Evolutionary conservation across 2,888 invertebrate genomes (phyloP), one percentile per base, ranked within the genome.

Genomic region (Xestia rhomboidea): DNA sequence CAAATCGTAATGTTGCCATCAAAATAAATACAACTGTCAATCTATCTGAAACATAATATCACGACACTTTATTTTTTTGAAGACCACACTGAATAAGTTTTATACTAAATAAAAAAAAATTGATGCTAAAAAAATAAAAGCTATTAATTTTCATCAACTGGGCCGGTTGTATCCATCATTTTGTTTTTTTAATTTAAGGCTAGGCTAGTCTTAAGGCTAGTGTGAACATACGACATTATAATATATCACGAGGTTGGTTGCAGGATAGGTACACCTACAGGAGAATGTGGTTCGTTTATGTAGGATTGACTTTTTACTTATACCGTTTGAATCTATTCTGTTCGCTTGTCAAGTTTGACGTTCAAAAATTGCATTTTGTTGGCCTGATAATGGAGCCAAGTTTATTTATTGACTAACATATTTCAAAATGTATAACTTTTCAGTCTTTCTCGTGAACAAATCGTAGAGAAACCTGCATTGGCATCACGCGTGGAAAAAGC

Each of bases 231-330:
- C 87, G 87, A 88, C n/a, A n/a, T n/a, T n/a, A n/a, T n/a, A n/a
- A n/a, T 91, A 92, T 91, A 91, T 93, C 93, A 93, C 90, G 70
- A 87, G 87, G 90, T 92, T 81, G 83, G 88, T 92, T 89, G 89
- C 92, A 89, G 90, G 89, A 88, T 71, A 69, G 57, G 94, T 89
- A 93, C 88, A 88, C 74, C 63, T 84, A 81, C 77, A 88, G 75
- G 90, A 2, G n/a, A 82, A 63, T 11, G 15, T 90, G 82, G 87
- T 44, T 49, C 10, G 34, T 51, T 44, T 54, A 5, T 44, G 2
- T 3, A 44, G 8, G 0, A 5, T 30, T 34, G 34, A 51, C 8
- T 24, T 27, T 7, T 68, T 41, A 10, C 11, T 8, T n/a, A n/a
- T n/a, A n/a, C n/a, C n/a, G n/a, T n/a, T n/a, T n/a, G n/a, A n/a